phyloP scores from a whole-genome alignment of 2,888 invertebrate species.

The Synergus japonicus region DNA sequence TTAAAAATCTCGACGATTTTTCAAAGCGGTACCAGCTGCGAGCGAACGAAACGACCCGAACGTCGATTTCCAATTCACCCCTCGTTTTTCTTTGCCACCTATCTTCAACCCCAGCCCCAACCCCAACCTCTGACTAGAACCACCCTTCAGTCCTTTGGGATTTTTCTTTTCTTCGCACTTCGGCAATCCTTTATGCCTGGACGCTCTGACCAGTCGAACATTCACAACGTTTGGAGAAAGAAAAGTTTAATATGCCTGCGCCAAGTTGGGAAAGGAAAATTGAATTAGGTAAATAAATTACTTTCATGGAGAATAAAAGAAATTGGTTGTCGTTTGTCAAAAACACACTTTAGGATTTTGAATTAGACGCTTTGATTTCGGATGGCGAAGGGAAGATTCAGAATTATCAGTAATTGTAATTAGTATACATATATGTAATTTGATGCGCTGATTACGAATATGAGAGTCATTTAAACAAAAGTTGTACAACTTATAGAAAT shows the following conservation, averaged over 20 bases:
- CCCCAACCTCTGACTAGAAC: neutral
- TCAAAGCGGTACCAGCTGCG: constrained; percentile 62
- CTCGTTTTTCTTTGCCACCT: constrained; percentile 48
- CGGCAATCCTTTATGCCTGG: constrained; percentile 24
- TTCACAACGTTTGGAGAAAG: neutral
- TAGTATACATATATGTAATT: no score
- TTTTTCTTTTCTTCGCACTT: constrained; percentile 27
- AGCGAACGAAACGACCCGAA: constrained; percentile 49
- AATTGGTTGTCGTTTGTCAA: neutral
- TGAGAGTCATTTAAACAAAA: no score
- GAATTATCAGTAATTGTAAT: no score
- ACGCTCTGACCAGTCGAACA: constrained; percentile 22
- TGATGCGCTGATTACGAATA: no score
- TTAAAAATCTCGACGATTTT: constrained; percentile 61
- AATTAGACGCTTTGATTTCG: no score
- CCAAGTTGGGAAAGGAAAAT: neutral
- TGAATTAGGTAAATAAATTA: constrained; percentile 5
- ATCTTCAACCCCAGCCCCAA: neutral
- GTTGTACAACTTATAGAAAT: no score
- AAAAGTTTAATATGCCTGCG: constrained; percentile 17
- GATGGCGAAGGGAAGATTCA: no score
- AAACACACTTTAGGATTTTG: neutral
- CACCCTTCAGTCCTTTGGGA: constrained; percentile 19
- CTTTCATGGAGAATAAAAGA: neutral
- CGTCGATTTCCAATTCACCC: constrained; percentile 64